These are phyloP conservation scores for Cydia fagiglandana DNA, from an alignment of 1,140 invertebrate species.

Conservation along the genomic window DNA sequence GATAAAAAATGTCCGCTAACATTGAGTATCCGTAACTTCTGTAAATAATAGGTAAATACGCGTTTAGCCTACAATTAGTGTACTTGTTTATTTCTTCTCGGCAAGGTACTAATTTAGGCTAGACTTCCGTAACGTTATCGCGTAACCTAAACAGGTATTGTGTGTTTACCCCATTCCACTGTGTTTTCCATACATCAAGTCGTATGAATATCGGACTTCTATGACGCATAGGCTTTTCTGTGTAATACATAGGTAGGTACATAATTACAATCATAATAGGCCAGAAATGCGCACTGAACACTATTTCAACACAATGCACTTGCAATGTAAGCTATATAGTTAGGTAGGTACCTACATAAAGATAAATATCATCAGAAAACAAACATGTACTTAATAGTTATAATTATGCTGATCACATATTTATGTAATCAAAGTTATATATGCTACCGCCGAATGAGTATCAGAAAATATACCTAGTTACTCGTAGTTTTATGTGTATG, in stretches of 20 bases:
- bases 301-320: background rate
- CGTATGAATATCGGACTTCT: background rate
- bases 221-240: background rate
- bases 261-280: background rate
- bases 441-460: too few species aligned
- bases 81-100: background rate
- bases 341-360: background rate
- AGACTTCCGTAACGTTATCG: conserved; percentile 8
- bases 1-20: too few species aligned
- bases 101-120: background rate
- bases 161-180: background rate
- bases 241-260: background rate
- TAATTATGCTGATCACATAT: background rate
- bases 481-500: too few species aligned
- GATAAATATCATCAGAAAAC: conserved; percentile 1
- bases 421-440: too few species aligned
- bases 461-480: too few species aligned
- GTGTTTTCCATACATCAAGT: background rate
- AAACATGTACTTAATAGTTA: background rate
- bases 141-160: conserved; percentile 5
- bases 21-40: too few species aligned
- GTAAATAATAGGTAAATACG: too few species aligned
- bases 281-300: background rate
- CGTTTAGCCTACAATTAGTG: too few species aligned
- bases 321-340: background rate